Evolutionary conservation across 2,797 vertebrate genomes (phyloP), one percentile per base, ranked within the genome.

Genomic region (Malurus splendens): DNA sequence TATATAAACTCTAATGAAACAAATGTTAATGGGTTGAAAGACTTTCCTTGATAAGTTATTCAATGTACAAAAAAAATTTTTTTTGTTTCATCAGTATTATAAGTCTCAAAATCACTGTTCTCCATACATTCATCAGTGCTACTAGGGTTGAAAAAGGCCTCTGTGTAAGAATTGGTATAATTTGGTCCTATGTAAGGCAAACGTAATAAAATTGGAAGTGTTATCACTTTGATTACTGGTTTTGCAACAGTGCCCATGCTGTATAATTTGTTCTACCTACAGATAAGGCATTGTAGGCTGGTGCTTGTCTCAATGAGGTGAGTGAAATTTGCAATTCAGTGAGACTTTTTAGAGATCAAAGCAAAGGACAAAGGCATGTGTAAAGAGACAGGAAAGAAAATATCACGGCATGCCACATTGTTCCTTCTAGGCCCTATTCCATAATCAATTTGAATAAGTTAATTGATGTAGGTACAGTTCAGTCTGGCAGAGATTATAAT

Each of bases 391-490:
- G 25, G 48, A 72, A 75, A 62, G n/a, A 79, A 87, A 79, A 33
- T 87, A 65, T 33, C 27, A 68, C 18, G 55, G 32, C 87, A 32
- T 66, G n/a, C 28, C 48, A 68, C 32, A 28, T 50, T 91, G 38
- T 72, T 83, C 66, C 54, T 91, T 72, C 81, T 86, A 67, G 61
- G 60, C 48, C 59, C 24, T 76, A 87, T 67, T 94, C 68, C 48
- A 32, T 90, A 72, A 82, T 82, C 82, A 94, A 75, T 90, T 87
- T 89, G 51, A 93, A 45, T 87, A 89, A 78, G 45, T 90, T 90
- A 93, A 86, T 86, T 94, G 67, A 82, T 64, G 38, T 76, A 86
- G 81, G 68, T 91, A 81, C 48, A 68, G 72, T 89, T 89, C 82
- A 89, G 38, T 66, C 76, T 74, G 38, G 28, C n/a, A 89, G 59